A percentile compares a stretch with the other conserved stretches of the same genome.
Evolutionary conservation across 2,888 invertebrate species (phyloP).

Genomic region (Coelinius sp.): DNA sequence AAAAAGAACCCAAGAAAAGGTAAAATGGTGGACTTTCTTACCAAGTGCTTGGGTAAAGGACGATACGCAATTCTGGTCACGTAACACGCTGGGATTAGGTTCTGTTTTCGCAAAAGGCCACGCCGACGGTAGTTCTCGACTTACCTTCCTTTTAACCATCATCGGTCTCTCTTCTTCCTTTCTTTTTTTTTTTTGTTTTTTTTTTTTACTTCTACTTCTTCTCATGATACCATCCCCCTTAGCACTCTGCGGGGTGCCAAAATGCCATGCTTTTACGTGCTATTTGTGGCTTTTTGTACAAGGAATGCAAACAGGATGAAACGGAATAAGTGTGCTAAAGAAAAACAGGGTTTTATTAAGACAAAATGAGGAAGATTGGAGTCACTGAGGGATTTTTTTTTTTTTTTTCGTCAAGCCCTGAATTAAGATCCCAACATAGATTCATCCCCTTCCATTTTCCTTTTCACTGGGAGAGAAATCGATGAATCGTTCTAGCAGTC

Average conservation of each 20-base stretch:
- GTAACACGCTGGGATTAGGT: conserved; percentile 65
- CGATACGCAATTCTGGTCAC: conserved; percentile 62
- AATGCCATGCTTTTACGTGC: conserved; percentile 21
- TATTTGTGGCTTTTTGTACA: conserved; percentile 15
- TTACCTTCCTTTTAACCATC: conserved; percentile 40
- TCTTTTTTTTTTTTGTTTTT: neutral
- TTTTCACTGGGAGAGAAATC: conserved; percentile 12
- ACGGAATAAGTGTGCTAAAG: neutral
- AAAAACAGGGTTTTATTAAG: neutral
- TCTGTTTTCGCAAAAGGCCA: conserved; percentile 59
- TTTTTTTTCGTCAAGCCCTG: too few species aligned
- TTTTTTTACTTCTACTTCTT: conserved; percentile 1
- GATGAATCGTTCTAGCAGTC: conserved; percentile 23
- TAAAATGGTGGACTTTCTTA: conserved; percentile 41
- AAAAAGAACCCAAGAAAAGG: conserved; percentile 28
- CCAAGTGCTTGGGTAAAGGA: conserved; percentile 46
- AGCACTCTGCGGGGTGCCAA: conserved; percentile 21
- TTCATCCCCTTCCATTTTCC: too few species aligned
- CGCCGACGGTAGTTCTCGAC: conserved; percentile 35
- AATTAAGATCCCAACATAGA: too few species aligned
- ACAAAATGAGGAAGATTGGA: neutral
- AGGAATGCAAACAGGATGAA: neutral
- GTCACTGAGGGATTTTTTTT: too few species aligned
- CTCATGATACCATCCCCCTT: conserved; percentile 12
- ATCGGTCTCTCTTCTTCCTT: conserved; percentile 32